Evolutionary conservation across 1,140 invertebrate genomes (phyloP).

Genomic region (Tetranychus cinnabarinus): DNA sequence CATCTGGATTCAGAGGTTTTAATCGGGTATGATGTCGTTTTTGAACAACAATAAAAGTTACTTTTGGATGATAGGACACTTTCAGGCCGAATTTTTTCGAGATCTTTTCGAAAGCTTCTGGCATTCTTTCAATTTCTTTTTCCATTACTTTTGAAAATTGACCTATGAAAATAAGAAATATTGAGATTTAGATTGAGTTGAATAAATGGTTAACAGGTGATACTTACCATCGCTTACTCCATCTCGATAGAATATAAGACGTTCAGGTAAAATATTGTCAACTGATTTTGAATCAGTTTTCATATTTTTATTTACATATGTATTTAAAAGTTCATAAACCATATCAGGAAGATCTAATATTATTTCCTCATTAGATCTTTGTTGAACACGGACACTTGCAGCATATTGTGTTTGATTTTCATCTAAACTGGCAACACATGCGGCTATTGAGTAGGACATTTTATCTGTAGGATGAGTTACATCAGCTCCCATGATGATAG

Average conservation of each 20-base stretch:
- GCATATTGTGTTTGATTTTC: constrained; percentile 7
- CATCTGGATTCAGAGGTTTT: constrained; percentile 13
- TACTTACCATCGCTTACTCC: constrained; percentile 25
- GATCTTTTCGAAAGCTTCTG: constrained; percentile 1
- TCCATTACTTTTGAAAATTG: constrained; percentile 18
- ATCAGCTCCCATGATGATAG: constrained; percentile 58
- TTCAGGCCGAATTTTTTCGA: not conserved
- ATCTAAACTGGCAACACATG: constrained; percentile 22
- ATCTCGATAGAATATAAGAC: constrained; percentile 24
- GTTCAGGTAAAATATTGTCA: constrained; percentile 13
- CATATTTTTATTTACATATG: constrained; percentile 21
- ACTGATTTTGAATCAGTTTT: not conserved
- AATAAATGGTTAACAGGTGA: no score
- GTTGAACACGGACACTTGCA: constrained; percentile 4
- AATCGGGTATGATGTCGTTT: constrained; percentile 10
- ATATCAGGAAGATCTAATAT: constrained; percentile 38
- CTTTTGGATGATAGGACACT: constrained; percentile 1
- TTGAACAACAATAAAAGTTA: constrained; percentile 14
- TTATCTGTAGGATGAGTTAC: constrained; percentile 55
- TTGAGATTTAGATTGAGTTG: no score
- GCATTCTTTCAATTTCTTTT: constrained; percentile 10
- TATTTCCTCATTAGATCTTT: constrained; percentile 7
- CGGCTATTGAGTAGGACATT: constrained; percentile 53
- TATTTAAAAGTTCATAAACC: constrained; percentile 28
- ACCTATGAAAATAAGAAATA: not conserved